Evolutionary conservation across 2,888 invertebrate genomes (phyloP).

Genomic region (Alloscopus bannaensis): DNA sequence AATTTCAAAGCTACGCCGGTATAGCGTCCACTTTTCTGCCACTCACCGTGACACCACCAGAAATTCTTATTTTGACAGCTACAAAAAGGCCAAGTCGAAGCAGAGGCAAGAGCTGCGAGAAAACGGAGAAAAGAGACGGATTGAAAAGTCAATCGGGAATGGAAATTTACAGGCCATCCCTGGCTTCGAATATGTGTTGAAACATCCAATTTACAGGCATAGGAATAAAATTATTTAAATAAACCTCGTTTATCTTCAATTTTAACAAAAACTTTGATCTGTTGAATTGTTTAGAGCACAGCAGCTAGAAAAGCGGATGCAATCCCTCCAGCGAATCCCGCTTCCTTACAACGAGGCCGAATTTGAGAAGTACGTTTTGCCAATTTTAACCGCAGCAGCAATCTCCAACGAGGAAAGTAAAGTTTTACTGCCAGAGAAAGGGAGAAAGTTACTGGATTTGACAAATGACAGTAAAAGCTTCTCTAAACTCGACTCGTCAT

Average conservation of each 20-base stretch:
- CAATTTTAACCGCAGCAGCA: slow-evolving; percentile 29
- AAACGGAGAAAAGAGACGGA: slow-evolving; percentile 13
- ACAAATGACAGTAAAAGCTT: background rate
- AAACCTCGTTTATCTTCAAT: background rate
- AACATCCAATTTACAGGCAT: slow-evolving; percentile 52
- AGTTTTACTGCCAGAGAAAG: background rate
- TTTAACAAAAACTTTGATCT: background rate
- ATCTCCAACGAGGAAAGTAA: slow-evolving; percentile 8
- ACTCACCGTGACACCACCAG: background rate
- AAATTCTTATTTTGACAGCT: slow-evolving; percentile 15
- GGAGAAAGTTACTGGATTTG: too few relatives aligned
- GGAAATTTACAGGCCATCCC: slow-evolving; percentile 27
- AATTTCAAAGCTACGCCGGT: slow-evolving; percentile 2
- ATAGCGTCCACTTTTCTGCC: background rate
- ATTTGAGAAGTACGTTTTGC: slow-evolving; percentile 37
- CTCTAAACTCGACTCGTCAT: background rate
- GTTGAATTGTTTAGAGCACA: slow-evolving; percentile 23
- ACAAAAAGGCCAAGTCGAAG: background rate
- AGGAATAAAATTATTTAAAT: background rate
- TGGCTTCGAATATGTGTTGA: slow-evolving; percentile 37
- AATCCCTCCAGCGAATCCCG: slow-evolving; percentile 25
- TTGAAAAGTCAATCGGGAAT: slow-evolving; percentile 15
- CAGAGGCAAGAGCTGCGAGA: slow-evolving; percentile 5
- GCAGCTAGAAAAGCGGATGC: slow-evolving; percentile 31
- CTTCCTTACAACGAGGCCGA: slow-evolving; percentile 20